These are phyloP conservation scores for Propithecus deckenii DNA, from an alignment of 2,797 vertebrate genomes.

Conservation along the genomic window DNA sequence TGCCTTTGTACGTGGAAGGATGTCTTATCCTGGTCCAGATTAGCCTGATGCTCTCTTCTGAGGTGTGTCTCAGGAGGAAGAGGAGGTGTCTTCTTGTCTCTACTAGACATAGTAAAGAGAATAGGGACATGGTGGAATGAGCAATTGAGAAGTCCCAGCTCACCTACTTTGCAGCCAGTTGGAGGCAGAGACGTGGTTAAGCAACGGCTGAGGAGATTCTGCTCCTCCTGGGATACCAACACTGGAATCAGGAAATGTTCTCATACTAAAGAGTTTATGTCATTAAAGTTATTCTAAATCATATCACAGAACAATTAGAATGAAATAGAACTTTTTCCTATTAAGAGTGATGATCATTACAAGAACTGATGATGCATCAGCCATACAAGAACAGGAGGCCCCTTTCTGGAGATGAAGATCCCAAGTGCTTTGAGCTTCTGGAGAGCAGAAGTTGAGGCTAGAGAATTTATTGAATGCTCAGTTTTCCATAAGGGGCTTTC, in stretches of 20 bases:
- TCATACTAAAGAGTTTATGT: not conserved
- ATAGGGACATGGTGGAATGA: too few relatives aligned
- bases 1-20: not conserved
- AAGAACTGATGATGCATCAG: not conserved
- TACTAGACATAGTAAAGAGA: not conserved
- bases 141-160: not conserved
- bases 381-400: not conserved
- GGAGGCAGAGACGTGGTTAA: too few relatives aligned
- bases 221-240: not conserved
- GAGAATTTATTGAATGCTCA: not conserved
- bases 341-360: not conserved
- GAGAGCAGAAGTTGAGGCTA: not conserved
- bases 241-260: not conserved
- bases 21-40: not conserved
- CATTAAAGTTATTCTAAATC: not conserved
- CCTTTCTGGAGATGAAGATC: not conserved
- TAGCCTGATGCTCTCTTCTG: not conserved
- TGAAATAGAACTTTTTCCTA: not conserved
- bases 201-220: not conserved
- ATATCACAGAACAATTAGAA: not conserved
- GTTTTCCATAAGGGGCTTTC: not conserved
- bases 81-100: not conserved
- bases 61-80: not conserved
- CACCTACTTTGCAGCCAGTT: not conserved
- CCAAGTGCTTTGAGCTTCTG: not conserved